Base-by-base conservation (phyloP, 2,797 vertebrate genomes). In the Sciaenops ocellatus region DNA sequence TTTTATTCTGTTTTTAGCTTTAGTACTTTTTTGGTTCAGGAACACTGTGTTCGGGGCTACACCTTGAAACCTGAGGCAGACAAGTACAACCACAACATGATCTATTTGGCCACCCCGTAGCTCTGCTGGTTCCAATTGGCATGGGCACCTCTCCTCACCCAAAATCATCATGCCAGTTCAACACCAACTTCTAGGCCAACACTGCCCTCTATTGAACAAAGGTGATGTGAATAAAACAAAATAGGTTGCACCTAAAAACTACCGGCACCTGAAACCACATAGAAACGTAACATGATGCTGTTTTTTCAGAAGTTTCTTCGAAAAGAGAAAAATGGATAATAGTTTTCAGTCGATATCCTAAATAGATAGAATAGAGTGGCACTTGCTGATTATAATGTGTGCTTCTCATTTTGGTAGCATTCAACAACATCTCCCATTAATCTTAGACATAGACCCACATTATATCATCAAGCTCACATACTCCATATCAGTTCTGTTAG, bases 141-240 rank as follows among this genome's bases (percentile, higher is more conserved):
- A 42, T 12, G n/a, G 1, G 10, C 20, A 24, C 4, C 24, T 24
- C n/a, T 18, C 6, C 16, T 50, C 41, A 47, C 20, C 42, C 20
- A n/a, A 41, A 48, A 42, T 48, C 41, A 15, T 28, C 28, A 22
- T 28, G 42, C 15, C 9, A 16, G 24, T 26, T 52, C 17, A 38
- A 66, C 18, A 30, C 4, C 26, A 0, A 41, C 62, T 42, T 66
- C 4, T n/a, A 55, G 42, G 16, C 10, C 63, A 50, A 57, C 48
- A 67, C 79, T 81, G 73, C 24, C 4, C 34, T 62, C 79, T 57
- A 7, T 4, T 68, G 79, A 34, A 1, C 5, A 50, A 48, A 44
- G 8, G 12, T 10, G 7, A 41, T 15, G 6, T n/a, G 20, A 52
- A 1, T 1, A 41, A 26, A 38, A 42, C n/a, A 20, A 5, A 11